Evolutionary conservation across 2,888 invertebrate genomes (phyloP), one percentile per base, ranked within the genome.

Genomic region (Tuberolachnus salignus): DNA sequence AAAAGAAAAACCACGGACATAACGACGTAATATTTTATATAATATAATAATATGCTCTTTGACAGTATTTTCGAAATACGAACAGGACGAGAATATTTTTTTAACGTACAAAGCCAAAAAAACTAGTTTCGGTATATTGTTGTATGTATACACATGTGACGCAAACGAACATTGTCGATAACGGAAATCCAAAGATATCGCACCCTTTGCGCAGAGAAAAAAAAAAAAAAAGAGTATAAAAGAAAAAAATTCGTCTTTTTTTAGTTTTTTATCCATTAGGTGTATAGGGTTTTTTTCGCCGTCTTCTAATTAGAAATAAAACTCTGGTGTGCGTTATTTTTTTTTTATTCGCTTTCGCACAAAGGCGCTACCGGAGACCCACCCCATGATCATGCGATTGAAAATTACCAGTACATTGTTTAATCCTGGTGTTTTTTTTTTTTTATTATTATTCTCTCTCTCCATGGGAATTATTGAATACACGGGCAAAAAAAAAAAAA

Each of bases 391-490:
- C 57, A 59, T 49, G 46, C 34, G 34, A 34, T 34, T 34, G 34
- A 34, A 78, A 78, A 78, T 78, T 78, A 78, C 78, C 78, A 57
- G 69, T 26, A 42, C 49, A 78, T 78, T 78, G 78, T 78, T 78
- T 78, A 69, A 6, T 34, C 69, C 67, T 59, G 49, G 51, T 8
- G 42, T 78, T 78, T 75, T 72, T 75, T 78, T 78, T 6, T 34
- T n/a, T n/a, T n/a, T n/a, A n/a, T n/a, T n/a, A n/a, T n/a, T n/a
- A n/a, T n/a, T n/a, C 34, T 34, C 3, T 6, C 6, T 51, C 59
- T 51, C 34, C 61, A 78, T 51, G 78, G 49, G 78, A 78, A 78
- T 78, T 10, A 34, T 34, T 34, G 34, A 21, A 46, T 64, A 64
- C 16, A 44, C 6, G 26, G 26, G 19, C 8, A 19, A 26, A 67